Conservation (phyloP, 2,797 vertebrate genomes). For the Melopsittacus undulatus region DNA sequence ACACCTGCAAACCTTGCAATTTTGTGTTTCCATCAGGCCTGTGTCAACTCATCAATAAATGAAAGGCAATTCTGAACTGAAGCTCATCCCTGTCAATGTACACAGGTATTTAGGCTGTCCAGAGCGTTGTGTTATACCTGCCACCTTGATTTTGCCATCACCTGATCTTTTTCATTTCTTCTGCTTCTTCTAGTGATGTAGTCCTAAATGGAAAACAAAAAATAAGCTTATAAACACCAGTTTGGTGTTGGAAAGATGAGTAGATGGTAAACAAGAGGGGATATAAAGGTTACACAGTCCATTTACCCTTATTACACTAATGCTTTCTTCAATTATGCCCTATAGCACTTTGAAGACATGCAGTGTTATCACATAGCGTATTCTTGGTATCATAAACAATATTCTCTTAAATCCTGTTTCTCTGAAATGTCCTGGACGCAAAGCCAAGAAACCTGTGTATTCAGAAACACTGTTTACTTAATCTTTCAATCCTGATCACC, state of each 20-base stretch:
- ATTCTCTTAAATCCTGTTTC: background rate
- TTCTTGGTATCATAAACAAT: background rate
- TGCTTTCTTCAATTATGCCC: background rate
- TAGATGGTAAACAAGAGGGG: background rate
- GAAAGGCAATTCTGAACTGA: background rate
- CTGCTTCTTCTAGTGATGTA: background rate
- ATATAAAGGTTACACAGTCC: background rate
- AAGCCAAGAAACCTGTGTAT: background rate
- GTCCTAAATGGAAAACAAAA: background rate
- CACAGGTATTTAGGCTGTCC: background rate
- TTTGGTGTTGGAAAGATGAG: background rate
- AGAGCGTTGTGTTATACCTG: background rate
- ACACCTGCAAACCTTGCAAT: background rate
- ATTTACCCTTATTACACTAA: background rate
- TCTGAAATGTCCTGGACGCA: background rate
- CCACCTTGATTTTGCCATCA: background rate
- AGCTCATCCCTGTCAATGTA: background rate
- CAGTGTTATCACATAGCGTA: accelerated
- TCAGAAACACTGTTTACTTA: background rate
- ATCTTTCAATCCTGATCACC: background rate
- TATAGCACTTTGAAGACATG: background rate
- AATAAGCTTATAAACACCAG: background rate
- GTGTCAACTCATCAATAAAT: background rate
- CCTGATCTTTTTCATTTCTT: background rate
- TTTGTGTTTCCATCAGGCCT: background rate